Conservation (phyloP, 2,888 invertebrate genomes). For the Penaeus monodon region DNA sequence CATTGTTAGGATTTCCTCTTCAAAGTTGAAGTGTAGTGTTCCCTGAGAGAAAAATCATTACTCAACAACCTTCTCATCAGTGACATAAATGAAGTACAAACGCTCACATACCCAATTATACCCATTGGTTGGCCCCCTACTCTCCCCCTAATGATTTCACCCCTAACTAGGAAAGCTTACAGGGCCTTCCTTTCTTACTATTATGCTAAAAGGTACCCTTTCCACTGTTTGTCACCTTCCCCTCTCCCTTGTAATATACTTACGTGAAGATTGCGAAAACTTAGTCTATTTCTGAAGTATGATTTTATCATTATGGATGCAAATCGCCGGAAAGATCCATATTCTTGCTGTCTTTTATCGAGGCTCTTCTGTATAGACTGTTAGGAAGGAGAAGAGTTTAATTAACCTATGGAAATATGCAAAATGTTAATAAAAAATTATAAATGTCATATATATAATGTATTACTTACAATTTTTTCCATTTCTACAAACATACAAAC, state of each 20-base stretch:
- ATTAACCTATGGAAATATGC: no score
- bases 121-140: no score
- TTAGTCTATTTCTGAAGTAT: slow-evolving; percentile 25
- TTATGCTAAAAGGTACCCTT: no score
- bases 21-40: slow-evolving; percentile 30
- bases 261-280: slow-evolving; percentile 35
- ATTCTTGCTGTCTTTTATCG: neutral
- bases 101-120: no score
- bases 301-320: slow-evolving; percentile 30
- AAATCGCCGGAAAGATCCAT: slow-evolving; percentile 27
- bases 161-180: no score
- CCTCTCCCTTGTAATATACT: neutral
- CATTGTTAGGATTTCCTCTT: slow-evolving; percentile 24
- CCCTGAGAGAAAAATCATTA: slow-evolving; percentile 29
- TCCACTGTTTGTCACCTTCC: no score
- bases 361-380: slow-evolving; percentile 25
- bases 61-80: no score
- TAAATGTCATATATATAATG: no score
- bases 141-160: neutral
- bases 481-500: neutral
- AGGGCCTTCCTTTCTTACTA: no score
- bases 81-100: no score
- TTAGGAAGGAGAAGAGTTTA: neutral
- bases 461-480: neutral
- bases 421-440: no score